These are phyloP conservation scores for Agelas oroides DNA, from an alignment of 37 sponge, comb jelly and placozoan genomes.

Conservation along the genomic window DNA sequence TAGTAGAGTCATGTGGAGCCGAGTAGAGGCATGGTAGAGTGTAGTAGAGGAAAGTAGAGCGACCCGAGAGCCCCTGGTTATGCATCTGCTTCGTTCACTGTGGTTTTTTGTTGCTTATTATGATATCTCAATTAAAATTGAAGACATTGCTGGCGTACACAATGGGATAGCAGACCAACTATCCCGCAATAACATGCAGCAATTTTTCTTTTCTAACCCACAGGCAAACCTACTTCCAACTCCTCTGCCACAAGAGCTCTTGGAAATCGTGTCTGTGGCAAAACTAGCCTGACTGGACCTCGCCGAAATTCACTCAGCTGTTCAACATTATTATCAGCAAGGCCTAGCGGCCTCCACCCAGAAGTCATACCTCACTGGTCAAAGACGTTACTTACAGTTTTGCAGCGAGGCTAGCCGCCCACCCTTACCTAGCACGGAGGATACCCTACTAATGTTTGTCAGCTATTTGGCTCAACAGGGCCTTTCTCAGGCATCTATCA, in stretches of 20 bases:
- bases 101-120: conserved; percentile 3
- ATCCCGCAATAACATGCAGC: conserved; percentile 8
- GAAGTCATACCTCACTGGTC: conserved; percentile 36
- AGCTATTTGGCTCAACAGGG: conserved; percentile 1
- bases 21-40: too few relatives aligned
- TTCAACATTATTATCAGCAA: too few relatives aligned
- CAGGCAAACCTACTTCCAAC: background rate
- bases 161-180: conserved; percentile 22
- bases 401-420: too few relatives aligned
- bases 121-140: background rate
- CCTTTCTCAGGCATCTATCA: too few relatives aligned
- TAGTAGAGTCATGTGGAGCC: too few relatives aligned
- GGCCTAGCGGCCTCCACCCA: too few relatives aligned
- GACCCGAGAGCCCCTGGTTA: background rate
- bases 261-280: background rate
- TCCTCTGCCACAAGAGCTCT: background rate
- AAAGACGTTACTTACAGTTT: conserved; percentile 28
- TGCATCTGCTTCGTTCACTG: conserved; percentile 23
- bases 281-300: conserved; percentile 41
- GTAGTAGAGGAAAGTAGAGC: background rate
- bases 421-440: background rate
- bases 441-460: conserved; percentile 23
- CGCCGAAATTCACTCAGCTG: conserved; percentile 14
- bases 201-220: conserved; percentile 13
- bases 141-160: conserved; percentile 4